These are phyloP conservation scores for Phrynocephalus vlangalii DNA, from an alignment of 2,797 vertebrate genomes.

Conservation along the genomic window DNA sequence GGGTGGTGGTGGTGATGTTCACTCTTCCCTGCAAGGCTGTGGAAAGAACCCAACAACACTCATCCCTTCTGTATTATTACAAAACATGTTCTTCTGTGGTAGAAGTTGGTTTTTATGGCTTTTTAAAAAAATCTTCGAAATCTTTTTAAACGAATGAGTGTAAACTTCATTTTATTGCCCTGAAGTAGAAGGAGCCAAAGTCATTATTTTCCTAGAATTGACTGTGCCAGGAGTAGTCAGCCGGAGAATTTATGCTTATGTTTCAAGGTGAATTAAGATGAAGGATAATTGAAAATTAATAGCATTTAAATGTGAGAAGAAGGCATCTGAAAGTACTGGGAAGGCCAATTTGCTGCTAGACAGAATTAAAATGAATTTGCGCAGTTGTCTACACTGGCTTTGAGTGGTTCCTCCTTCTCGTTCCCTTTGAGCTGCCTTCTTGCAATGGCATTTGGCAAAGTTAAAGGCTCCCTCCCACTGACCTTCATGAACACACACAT, in stretches of 20 bases:
- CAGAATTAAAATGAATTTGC: constrained; percentile 65
- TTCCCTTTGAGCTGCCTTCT: constrained; percentile 53
- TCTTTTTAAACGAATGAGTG: constrained; percentile 75
- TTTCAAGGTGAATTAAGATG: constrained; percentile 75
- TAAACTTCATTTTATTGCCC: constrained; percentile 76
- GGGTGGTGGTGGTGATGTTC: constrained; percentile 5
- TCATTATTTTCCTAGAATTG: constrained; percentile 75
- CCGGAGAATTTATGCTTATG: constrained; percentile 74
- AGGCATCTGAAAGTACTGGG: constrained; percentile 57
- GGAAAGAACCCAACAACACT: constrained; percentile 43
- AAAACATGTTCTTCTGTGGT: constrained; percentile 69
- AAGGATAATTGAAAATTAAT: constrained; percentile 75
- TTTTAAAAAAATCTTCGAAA: constrained; percentile 71
- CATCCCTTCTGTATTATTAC: constrained; percentile 65
- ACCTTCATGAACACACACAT: not conserved
- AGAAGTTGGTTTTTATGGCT: constrained; percentile 75
- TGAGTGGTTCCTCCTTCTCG: constrained; percentile 37
- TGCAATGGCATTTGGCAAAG: constrained; percentile 63
- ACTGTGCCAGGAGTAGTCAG: constrained; percentile 75
- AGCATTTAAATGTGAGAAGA: constrained; percentile 67
- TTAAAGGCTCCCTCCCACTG: not conserved
- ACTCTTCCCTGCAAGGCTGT: constrained; percentile 50
- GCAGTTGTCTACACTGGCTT: constrained; percentile 46
- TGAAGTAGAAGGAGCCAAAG: constrained; percentile 76
- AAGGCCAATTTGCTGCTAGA: constrained; percentile 60